Base-by-base conservation (phyloP, 2,888 invertebrate species). In the Pristionchus japonicus region DNA sequence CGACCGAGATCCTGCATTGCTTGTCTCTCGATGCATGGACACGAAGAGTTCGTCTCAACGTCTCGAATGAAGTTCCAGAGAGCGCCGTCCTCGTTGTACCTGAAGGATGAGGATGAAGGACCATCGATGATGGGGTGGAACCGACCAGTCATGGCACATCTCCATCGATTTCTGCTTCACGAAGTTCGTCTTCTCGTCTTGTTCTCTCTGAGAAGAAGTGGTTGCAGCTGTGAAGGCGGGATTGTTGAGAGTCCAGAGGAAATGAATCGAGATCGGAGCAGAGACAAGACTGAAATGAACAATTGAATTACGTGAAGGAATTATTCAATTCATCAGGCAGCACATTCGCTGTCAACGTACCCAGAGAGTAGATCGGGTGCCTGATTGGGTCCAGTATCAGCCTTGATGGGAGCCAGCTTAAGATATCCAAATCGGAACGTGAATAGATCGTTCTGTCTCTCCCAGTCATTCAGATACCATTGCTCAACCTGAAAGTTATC, bases 1-100 rank as follows among this genome's bases (percentile, higher is more conserved):
- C 98, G 96, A 9, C 99, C 99, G 95, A 97, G 97, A 95, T 99
- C 99, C 86, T 96, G 96, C 4, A 97, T 94, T 0, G 98, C 98
- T 94, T 99, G 98, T 90, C 97, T 96, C 91, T 98, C 95, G 0
- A 96, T 97, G 94, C 99, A 99, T 0, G 99, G 99, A 88, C 94
- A 94, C 3, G 93, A 93, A 6, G 93, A 92, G 89, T 94, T 94
- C 7, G 93, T 94, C 89, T 94, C 94, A 23, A 92, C 92, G 87
- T 94, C 94, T 15, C 92, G 91, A 64, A 94, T 93, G 90, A 94
- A 94, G 88, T 94, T 94, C 91, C 91, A 93, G 88, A 92, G 92
- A 13, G 92, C 92, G 11, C 94, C 93, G 83, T 93, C 93, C 77
- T 92, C 91, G 67, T 93, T 89, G 90, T 90, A 91, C 91, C 91